Conservation (phyloP, 2,888 invertebrate species). For the Saturnia pavonia region DNA sequence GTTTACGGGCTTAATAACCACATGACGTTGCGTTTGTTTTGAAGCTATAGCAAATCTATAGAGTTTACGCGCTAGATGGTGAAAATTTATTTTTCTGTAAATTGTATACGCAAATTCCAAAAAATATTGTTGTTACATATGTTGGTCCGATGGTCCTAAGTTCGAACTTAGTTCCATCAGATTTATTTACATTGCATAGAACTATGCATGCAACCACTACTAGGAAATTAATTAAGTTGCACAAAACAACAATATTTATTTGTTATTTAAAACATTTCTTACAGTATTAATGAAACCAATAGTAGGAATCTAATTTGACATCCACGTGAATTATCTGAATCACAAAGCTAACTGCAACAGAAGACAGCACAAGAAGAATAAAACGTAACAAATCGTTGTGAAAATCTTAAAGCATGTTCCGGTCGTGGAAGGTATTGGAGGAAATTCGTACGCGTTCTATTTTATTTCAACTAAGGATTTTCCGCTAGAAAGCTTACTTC, state of each 20-base stretch:
- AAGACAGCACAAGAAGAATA: slow-evolving; percentile 29
- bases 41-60: not conserved
- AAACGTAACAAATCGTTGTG: slow-evolving; percentile 49
- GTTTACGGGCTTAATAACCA: not conserved
- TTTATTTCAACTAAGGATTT: slow-evolving; percentile 68
- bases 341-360: slow-evolving; percentile 3
- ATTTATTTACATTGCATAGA: not conserved
- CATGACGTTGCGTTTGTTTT: not conserved
- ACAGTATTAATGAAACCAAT: not conserved
- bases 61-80: not conserved
- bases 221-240: not conserved
- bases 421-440: slow-evolving; percentile 54
- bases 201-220: not conserved
- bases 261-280: not conserved
- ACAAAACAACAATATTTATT: not conserved
- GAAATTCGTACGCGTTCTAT: slow-evolving; percentile 61
- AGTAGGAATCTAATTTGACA: not conserved
- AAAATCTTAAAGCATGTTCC: slow-evolving; percentile 50
- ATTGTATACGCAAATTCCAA: too few relatives aligned
- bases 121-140: too few relatives aligned
- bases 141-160: too few relatives aligned
- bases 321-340: not conserved
- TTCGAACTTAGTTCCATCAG: too few relatives aligned
- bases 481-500: slow-evolving; percentile 52
- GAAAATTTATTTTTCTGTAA: too few relatives aligned